Conservation (phyloP, 30 jellyfish, hydroid and myxozoan species). For the Mastigias papua region DNA sequence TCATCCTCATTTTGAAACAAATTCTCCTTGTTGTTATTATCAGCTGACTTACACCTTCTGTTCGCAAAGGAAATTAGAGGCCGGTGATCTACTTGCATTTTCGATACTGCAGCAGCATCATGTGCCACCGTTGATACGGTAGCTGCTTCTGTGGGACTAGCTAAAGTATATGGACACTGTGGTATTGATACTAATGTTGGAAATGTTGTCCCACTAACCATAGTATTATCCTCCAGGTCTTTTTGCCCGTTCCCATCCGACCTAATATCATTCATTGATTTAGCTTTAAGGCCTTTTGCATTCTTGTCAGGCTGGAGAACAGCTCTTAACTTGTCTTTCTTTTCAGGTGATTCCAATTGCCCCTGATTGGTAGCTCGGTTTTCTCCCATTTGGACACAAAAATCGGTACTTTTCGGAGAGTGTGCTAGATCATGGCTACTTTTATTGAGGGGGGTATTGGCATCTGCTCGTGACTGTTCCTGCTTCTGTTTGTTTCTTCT, state of each 20-base stretch:
- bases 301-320: not conserved
- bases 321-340: not conserved
- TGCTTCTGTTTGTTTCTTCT: constrained; percentile 40
- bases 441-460: too few species aligned
- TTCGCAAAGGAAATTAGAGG: not conserved
- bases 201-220: constrained; percentile 37
- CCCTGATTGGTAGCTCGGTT: not conserved
- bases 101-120: not conserved
- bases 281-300: constrained; percentile 6
- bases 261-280: constrained; percentile 45
- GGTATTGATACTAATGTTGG: constrained; percentile 15
- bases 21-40: constrained; percentile 16
- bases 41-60: constrained; percentile 33
- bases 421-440: not conserved
- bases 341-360: constrained; percentile 1
- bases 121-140: not conserved
- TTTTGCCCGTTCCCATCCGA: not conserved
- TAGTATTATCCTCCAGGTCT: constrained; percentile 12
- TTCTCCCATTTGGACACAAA: not conserved
- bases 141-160: constrained; percentile 16
- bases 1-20: not conserved
- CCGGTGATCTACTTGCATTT: not conserved
- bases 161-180: constrained; percentile 18
- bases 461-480: not conserved
- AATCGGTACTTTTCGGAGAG: not conserved